Conservation (phyloP, 1,140 invertebrate species). For the Rhopalosiphum maidis region DNA sequence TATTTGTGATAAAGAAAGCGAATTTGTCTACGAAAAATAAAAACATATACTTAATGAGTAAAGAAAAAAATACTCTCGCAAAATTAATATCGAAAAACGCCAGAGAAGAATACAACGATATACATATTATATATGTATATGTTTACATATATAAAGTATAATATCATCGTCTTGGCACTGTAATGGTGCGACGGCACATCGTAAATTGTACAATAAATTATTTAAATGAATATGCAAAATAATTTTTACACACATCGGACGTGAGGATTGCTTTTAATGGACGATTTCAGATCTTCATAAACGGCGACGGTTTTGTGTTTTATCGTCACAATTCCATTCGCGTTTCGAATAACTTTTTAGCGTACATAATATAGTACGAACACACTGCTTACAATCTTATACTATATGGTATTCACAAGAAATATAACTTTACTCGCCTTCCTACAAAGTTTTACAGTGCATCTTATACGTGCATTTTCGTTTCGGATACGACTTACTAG, state of each 20-base stretch:
- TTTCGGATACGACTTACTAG: no score
- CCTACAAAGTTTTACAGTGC: not conserved
- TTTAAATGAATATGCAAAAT: conserved; percentile 32
- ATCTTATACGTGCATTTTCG: conserved; percentile 5
- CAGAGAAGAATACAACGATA: not conserved
- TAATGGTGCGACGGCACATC: not conserved
- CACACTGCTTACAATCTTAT: not conserved
- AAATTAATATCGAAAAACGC: not conserved
- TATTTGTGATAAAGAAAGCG: not conserved
- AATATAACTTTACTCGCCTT: not conserved
- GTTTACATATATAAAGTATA: conserved; percentile 13
- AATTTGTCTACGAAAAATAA: not conserved
- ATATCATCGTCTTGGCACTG: not conserved
- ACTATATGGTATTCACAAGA: not conserved
- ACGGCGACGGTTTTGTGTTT: not conserved
- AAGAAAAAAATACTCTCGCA: not conserved
- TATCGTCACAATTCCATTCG: not conserved
- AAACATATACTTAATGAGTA: not conserved
- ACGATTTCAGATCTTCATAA: conserved; percentile 13
- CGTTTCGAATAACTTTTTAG: conserved; percentile 17
- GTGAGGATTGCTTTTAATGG: conserved; percentile 6
- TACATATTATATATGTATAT: not conserved
- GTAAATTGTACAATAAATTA: conserved; percentile 13
- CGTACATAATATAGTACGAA: not conserved
- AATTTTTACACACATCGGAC: not conserved